Conservation (phyloP, 2,113 vertebrate genomes). For the Mastomys natalensis region DNA sequence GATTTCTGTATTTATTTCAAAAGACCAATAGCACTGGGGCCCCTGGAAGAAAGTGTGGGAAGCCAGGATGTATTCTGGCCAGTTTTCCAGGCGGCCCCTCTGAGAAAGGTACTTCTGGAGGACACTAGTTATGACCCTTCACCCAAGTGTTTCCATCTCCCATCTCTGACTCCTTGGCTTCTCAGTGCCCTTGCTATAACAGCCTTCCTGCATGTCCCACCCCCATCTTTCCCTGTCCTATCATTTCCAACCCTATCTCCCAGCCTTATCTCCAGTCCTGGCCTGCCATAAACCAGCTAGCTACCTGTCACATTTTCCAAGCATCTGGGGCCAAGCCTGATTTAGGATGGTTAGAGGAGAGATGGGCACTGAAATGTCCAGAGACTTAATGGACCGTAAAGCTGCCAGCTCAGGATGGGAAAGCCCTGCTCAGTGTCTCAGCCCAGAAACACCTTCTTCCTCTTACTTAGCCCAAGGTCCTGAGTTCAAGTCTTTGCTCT, state of each 20-base stretch:
- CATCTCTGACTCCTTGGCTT: not conserved
- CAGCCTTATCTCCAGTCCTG: not conserved
- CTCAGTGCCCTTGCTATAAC: not conserved
- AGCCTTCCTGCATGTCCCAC: not conserved
- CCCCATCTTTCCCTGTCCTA: not conserved
- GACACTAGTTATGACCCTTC: not conserved
- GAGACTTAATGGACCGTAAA: constrained; percentile 47
- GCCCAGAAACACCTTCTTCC: not conserved
- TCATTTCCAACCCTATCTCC: constrained; percentile 47
- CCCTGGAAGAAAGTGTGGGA: not conserved
- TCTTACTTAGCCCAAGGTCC: not conserved
- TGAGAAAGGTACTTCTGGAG: not conserved
- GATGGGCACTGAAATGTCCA: not conserved
- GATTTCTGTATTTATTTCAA: constrained; percentile 25
- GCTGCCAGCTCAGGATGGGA: not conserved
- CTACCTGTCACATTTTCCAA: constrained; percentile 8
- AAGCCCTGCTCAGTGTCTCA: not conserved
- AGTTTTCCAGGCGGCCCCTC: not conserved
- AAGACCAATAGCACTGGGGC: not conserved
- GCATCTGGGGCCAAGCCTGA: not conserved
- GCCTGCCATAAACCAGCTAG: constrained; percentile 50
- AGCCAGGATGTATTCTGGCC: not conserved
- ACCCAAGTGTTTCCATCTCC: too few relatives aligned
- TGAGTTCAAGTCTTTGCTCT: constrained; percentile 49
- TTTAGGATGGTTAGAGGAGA: not conserved